phyloP scores from a whole-genome alignment of 2,888 invertebrate genomes.

The Alloplasta piceator region DNA sequence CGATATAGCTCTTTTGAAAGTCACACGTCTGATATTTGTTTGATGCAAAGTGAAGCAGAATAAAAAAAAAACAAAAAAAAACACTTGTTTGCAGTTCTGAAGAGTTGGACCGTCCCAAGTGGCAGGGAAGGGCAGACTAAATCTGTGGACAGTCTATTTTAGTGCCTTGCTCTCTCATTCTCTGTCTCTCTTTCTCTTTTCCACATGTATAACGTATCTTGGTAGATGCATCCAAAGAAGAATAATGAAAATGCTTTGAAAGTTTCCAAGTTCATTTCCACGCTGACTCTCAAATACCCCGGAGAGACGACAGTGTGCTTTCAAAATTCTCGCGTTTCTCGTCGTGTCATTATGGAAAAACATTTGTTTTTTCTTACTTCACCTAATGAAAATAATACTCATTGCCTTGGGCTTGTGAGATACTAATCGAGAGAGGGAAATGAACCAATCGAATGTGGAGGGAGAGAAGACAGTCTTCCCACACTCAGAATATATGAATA shows the following conservation, averaged over 20 bases:
- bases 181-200: conserved; percentile 39
- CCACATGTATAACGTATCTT: conserved; percentile 37
- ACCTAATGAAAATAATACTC: conserved; percentile 4
- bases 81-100: conserved; percentile 62
- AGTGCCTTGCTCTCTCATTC: conserved; percentile 58
- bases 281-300: not conserved
- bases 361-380: not conserved
- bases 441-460: not conserved
- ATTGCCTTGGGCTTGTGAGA: conserved; percentile 16
- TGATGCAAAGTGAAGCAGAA: conserved; percentile 8
- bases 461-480: not conserved
- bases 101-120: conserved; percentile 71
- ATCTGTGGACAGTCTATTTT: conserved; percentile 76
- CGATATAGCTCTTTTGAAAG: not conserved
- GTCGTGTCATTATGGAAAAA: not conserved
- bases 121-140: conserved; percentile 74
- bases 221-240: conserved; percentile 66
- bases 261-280: conserved; percentile 55
- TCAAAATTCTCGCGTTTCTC: not conserved
- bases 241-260: conserved; percentile 64
- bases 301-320: not conserved
- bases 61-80: conserved; percentile 51
- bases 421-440: not conserved
- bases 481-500: not conserved
- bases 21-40: conserved; percentile 20